phyloP scores from a whole-genome alignment of 2,888 invertebrate species.

The Drosophila eohydei region DNA sequence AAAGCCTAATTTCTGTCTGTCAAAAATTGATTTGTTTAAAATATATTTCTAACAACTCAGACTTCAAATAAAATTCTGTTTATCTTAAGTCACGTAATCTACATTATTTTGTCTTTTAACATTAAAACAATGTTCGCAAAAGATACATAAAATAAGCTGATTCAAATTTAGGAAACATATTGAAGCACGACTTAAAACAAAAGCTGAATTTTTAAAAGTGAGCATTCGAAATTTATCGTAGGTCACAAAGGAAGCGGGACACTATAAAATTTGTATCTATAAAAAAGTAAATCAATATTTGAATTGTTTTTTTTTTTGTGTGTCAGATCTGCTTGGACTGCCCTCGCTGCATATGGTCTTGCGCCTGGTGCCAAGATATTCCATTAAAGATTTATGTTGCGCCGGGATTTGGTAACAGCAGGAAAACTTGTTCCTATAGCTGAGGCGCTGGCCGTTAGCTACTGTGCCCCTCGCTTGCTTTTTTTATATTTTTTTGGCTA shows the following conservation, averaged over 20 bases:
- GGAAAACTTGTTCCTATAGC: conserved; percentile 56
- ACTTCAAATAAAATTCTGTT: too few species aligned
- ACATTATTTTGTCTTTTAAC: not conserved
- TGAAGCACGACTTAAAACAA: not conserved
- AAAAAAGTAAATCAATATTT: conserved; percentile 8
- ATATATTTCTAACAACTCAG: too few species aligned
- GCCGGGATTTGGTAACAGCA: conserved; percentile 57
- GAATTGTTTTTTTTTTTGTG: not conserved
- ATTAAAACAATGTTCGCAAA: not conserved
- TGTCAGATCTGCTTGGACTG: conserved; percentile 4
- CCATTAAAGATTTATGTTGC: conserved; percentile 67
- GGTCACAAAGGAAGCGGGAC: not conserved
- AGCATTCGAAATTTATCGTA: not conserved
- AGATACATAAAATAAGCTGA: not conserved
- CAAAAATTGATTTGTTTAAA: too few species aligned
- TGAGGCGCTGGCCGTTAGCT: conserved; percentile 9
- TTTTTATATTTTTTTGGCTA: conserved; percentile 37
- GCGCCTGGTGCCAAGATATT: conserved; percentile 49
- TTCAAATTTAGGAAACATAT: not conserved
- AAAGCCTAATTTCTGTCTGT: too few species aligned
- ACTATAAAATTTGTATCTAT: not conserved
- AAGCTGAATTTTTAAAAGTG: not conserved
- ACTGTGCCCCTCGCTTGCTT: conserved; percentile 17
- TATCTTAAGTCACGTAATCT: too few species aligned
- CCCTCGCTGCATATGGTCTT: conserved; percentile 32